Conservation (phyloP, 2,113 vertebrate species). For the Struthidea cinerea region DNA sequence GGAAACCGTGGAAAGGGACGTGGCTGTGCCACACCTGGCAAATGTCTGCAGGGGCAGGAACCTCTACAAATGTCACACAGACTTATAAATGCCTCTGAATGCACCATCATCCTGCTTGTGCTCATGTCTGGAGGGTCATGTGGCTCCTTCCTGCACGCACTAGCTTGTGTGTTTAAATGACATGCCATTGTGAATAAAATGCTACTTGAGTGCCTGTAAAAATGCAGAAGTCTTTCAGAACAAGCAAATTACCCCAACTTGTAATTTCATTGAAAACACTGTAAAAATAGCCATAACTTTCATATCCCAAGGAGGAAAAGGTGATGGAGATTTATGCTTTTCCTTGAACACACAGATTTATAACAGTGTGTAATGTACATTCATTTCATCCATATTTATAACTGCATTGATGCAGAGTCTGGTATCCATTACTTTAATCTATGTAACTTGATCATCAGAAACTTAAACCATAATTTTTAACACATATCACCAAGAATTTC, state of each 20-base stretch:
- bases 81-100: constrained; percentile 41
- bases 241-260: constrained; percentile 62
- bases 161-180: constrained; percentile 66
- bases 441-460: constrained; percentile 80
- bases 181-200: constrained; percentile 63
- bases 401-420: constrained; percentile 71
- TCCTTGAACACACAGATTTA: constrained; percentile 75
- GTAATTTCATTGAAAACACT: constrained; percentile 63
- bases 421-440: constrained; percentile 81
- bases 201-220: constrained; percentile 13
- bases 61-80: background rate
- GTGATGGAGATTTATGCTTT: constrained; percentile 74
- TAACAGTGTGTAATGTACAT: constrained; percentile 72
- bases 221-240: constrained; percentile 57
- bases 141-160: background rate
- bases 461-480: constrained; percentile 75
- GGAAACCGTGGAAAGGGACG: background rate
- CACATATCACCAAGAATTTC: constrained; percentile 73
- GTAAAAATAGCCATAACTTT: constrained; percentile 35
- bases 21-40: background rate
- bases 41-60: constrained; percentile 11
- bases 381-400: constrained; percentile 81
- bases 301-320: constrained; percentile 64
- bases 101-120: background rate
- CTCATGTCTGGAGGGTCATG: constrained; percentile 33